phyloP scores from a whole-genome alignment of 2,888 invertebrate species.

The Neoaliturus tenellus region DNA sequence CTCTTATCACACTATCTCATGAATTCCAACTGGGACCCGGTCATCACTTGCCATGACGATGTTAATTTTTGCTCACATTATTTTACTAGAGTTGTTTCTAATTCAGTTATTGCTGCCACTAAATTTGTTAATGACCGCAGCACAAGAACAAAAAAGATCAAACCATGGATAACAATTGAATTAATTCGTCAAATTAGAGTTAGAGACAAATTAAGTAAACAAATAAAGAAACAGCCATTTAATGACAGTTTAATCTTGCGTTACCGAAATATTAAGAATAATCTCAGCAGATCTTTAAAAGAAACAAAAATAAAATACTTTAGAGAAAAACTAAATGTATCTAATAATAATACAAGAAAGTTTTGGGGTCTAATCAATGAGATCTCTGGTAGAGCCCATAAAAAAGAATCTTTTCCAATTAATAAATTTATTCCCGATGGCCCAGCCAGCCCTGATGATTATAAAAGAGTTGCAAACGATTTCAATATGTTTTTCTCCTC shows the following conservation, averaged over 20 bases:
- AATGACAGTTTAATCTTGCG: not conserved
- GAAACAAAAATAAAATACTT: too few relatives aligned
- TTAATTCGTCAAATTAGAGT: slow-evolving; percentile 6
- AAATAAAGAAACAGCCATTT: slow-evolving; percentile 34
- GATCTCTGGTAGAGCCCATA: too few relatives aligned
- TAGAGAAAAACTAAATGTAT: too few relatives aligned
- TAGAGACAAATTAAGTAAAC: slow-evolving; percentile 31
- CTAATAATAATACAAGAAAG: too few relatives aligned
- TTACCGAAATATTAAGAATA: slow-evolving; percentile 24
- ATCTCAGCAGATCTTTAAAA: slow-evolving; percentile 13
- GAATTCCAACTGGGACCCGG: not conserved
- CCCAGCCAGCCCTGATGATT: too few relatives aligned
- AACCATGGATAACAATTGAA: slow-evolving; percentile 33
- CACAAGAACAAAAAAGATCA: slow-evolving; percentile 12
- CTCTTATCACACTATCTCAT: slow-evolving; percentile 4
- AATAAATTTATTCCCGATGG: too few relatives aligned
- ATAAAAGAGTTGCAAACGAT: too few relatives aligned
- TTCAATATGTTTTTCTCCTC: too few relatives aligned
- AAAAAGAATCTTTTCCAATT: too few relatives aligned
- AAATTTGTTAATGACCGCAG: not conserved
- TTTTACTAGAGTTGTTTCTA: not conserved
- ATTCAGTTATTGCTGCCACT: not conserved
- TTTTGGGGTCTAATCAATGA: too few relatives aligned
- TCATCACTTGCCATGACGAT: not conserved
- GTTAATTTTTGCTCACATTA: slow-evolving; percentile 19